Evolutionary conservation across 1,140 invertebrate genomes (phyloP), one percentile per base, ranked within the genome.

Genomic region (Nebria ingens): DNA sequence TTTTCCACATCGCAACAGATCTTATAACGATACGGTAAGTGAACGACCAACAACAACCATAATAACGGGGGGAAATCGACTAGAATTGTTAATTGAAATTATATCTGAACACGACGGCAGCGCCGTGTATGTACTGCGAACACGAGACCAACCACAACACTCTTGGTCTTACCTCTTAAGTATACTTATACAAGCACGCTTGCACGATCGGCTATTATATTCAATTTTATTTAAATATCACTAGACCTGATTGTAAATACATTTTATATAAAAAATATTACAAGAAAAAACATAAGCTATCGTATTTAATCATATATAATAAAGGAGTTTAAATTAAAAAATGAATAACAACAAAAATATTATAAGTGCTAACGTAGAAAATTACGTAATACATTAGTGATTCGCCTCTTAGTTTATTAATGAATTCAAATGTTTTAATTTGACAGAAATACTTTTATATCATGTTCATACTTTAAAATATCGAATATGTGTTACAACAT

Each of bases 181-280:
- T n/a, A n/a, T n/a, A n/a, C n/a, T n/a, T n/a, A 13, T 45, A 17
- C 17, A 45, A 45, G 6, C 40, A 45, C 40, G 40, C 40, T 45
- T 45, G 40, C 40, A 45, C 40, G 40, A 45, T 17, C 40, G 15
- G 17, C 40, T 45, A 45, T 45, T 45, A 45, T 12, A 45, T 45
- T 45, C 40, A 45, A 45, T 45, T 45, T 45, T 45, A 45, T 45
- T 45, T 45, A 45, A 45, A 34, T 34, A 34, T 34, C 25, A 34
- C 25, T 34, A 34, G 6, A 34, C 25, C n/a, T 34, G n/a, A 34
- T n/a, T n/a, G n/a, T n/a, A n/a, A n/a, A n/a, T n/a, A n/a, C n/a
- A n/a, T n/a, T n/a, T n/a, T n/a, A n/a, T n/a, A n/a, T n/a, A n/a
- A n/a, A n/a, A n/a, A n/a, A n/a, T n/a, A n/a, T n/a, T n/a, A n/a